phyloP scores from a whole-genome alignment of 2,113 vertebrate genomes.

The Sphyrna mokarran region DNA sequence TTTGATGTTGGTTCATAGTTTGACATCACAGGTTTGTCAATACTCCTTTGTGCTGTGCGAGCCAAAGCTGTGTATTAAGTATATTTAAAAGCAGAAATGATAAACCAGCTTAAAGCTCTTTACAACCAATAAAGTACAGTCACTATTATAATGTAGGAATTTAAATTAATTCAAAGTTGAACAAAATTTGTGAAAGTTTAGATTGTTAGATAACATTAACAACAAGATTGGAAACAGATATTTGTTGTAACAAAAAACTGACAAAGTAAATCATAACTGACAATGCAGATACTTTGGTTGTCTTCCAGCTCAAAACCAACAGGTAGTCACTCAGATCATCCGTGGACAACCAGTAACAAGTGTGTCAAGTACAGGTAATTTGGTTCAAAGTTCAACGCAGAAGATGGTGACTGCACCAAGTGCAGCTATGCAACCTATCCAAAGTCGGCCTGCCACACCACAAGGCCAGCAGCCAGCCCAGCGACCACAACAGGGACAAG shows the following conservation, averaged over 20 bases:
- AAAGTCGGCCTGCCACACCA: constrained; percentile 49
- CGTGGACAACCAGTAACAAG: constrained; percentile 70
- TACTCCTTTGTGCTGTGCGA: background rate
- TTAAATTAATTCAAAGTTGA: background rate
- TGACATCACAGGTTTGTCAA: background rate
- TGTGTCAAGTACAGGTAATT: constrained; percentile 54
- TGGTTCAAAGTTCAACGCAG: constrained; percentile 55
- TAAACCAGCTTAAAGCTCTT: too few species aligned
- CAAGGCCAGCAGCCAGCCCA: constrained; percentile 57
- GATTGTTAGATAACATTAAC: background rate
- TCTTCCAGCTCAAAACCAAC: constrained; percentile 70
- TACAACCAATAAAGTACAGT: too few species aligned
- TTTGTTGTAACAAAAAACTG: background rate
- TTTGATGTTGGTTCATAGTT: background rate
- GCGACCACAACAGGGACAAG: constrained; percentile 90
- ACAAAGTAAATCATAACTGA: constrained; percentile 22
- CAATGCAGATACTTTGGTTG: constrained; percentile 36
- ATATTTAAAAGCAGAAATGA: background rate
- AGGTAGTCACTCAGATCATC: constrained; percentile 72
- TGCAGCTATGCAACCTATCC: constrained; percentile 49
- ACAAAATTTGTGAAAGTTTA: background rate
- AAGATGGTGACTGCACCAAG: constrained; percentile 55
- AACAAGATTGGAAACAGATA: background rate
- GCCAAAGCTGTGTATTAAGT: background rate
- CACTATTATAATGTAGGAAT: background rate